These are phyloP conservation scores for Herpetotheres cachinnans DNA, from an alignment of 2,113 vertebrate species.

Conservation along the genomic window DNA sequence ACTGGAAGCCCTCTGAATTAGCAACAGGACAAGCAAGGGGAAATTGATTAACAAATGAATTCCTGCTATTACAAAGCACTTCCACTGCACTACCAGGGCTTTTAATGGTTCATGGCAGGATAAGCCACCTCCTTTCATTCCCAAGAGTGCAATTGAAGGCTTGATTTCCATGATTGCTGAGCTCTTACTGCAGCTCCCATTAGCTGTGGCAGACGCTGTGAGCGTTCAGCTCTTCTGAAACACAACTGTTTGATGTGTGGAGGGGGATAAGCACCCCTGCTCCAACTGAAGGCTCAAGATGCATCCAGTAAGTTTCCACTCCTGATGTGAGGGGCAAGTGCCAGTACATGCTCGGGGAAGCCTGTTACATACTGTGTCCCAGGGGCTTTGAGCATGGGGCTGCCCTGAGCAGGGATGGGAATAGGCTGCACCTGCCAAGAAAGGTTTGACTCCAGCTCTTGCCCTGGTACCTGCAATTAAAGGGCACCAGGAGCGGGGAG, in stretches of 20 bases:
- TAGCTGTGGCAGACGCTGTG: neutral
- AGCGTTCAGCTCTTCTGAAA: neutral
- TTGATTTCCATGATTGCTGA: neutral
- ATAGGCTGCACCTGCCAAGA: neutral
- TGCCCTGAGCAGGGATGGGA: neutral
- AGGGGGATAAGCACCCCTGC: neutral
- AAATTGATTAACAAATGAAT: slow-evolving; percentile 21
- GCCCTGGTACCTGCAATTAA: neutral
- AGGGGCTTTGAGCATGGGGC: neutral
- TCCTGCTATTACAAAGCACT: slow-evolving; percentile 19
- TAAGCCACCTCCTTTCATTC: neutral
- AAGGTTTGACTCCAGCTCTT: neutral
- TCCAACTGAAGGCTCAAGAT: neutral
- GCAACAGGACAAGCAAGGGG: neutral
- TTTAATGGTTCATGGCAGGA: neutral
- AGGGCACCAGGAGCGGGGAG: neutral
- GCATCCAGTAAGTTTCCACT: neutral
- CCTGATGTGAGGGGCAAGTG: neutral
- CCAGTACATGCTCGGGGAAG: rapidly evolving
- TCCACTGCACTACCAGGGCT: neutral
- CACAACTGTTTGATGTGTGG: neutral
- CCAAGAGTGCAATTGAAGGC: neutral
- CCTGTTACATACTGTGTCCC: rapidly evolving
- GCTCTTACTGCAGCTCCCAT: neutral
- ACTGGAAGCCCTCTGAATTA: neutral